These are phyloP conservation scores for Drosophila sproati DNA, from an alignment of 1,140 invertebrate genomes.

Conservation along the genomic window DNA sequence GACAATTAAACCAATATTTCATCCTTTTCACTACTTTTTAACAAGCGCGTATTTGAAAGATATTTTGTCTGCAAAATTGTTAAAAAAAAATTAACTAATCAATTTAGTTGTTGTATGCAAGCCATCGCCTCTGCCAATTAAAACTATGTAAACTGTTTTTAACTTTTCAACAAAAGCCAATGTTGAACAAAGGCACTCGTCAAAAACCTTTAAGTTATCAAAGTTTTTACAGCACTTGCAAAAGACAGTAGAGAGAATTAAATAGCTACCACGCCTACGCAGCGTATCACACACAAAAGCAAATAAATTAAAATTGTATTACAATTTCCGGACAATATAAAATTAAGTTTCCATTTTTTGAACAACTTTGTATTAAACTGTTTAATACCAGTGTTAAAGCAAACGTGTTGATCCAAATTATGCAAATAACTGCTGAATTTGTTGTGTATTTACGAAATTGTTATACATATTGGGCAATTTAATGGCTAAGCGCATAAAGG, in stretches of 20 bases:
- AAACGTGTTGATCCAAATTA: not conserved
- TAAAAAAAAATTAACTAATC: not conserved
- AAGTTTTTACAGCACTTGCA: not conserved
- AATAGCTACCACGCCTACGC: no score
- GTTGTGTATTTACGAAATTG: constrained; percentile 8
- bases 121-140: not conserved
- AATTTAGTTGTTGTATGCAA: not conserved
- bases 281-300: no score
- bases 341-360: not conserved
- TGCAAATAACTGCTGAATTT: not conserved
- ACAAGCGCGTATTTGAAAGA: no score
- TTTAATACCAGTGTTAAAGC: constrained; percentile 1
- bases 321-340: not conserved
- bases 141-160: not conserved
- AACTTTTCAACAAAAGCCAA: not conserved
- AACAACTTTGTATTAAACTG: not conserved
- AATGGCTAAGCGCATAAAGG: constrained; percentile 29
- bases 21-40: no score
- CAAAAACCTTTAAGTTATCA: not conserved
- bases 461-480: constrained; percentile 41
- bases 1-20: not conserved
- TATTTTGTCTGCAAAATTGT: not conserved
- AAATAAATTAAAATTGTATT: not conserved
- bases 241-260: not conserved
- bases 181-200: no score